Evolutionary conservation across 2,113 vertebrate genomes (phyloP), one percentile per base, ranked within the genome.

Genomic region (Antennarius striatus): DNA sequence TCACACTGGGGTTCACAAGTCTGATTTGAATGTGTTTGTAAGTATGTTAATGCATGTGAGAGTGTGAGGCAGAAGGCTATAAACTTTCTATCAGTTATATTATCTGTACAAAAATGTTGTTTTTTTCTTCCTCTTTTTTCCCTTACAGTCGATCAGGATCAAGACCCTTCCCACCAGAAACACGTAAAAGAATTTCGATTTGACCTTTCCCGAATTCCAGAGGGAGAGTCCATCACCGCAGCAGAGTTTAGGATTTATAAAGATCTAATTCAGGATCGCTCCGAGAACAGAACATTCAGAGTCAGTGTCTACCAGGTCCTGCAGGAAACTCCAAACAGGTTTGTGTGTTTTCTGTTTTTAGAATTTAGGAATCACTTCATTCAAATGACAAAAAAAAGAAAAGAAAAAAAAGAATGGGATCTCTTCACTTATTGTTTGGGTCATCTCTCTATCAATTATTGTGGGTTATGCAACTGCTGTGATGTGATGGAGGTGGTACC

Each of bases 241-340:
- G 96, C 96, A 0, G 97, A 99, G 65, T 96, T 99, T 81, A 94
- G 96, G 47, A 95, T 99, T 88, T 97, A 96, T 57, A 99, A 98
- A 86, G 94, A 96, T 74, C 95, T 93, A 56, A 81, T 95, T 77
- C 93, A 85, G 6, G 95, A 97, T 14, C 91, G 90, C 58, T 84
- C 89, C 0, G 92, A 95, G 78, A 99, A 98, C 0, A 91, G 98
- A 71, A 99, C 96, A 0, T 96, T 98, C 90, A 94, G 87, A 70
- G 94, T 98, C 81, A 93, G 92, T 1, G 82, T 99, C 64, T 98
- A 94, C 91, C 97, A 98, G 89, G 95, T 98, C 72, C 92, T 98
- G 50, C 93, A 94, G 86, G 94, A 95, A 73, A 88, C 92, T 74
- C 59, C 90, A 0, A 89, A 93, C 82, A 95, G 95, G 97, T 98